phyloP scores from a whole-genome alignment of 2,797 vertebrate genomes.

The Lepus oiostolus region DNA sequence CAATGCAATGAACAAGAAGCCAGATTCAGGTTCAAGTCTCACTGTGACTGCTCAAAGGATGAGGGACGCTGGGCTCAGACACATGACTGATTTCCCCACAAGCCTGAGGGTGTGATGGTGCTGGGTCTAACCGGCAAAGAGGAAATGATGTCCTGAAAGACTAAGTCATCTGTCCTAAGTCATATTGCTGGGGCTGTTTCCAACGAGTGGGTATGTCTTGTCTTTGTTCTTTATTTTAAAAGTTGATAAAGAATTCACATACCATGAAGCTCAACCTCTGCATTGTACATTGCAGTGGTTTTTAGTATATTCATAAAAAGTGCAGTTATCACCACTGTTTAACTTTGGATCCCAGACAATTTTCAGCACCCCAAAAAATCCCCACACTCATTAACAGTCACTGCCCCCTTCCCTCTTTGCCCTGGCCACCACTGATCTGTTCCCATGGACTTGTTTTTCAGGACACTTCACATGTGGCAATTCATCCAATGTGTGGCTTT shows the following conservation, averaged over 20 bases:
- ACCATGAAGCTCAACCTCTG: not conserved
- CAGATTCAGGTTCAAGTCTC: not conserved
- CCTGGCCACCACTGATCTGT: not conserved
- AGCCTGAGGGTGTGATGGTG: not conserved
- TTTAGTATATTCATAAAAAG: slow-evolving; percentile 11
- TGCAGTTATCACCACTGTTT: not conserved
- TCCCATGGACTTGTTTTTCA: slow-evolving; percentile 17
- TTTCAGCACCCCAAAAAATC: not conserved
- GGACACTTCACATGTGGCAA: slow-evolving; percentile 1
- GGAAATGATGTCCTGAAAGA: not conserved
- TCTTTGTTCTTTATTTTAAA: not conserved
- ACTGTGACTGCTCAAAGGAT: not conserved
- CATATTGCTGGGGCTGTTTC: not conserved
- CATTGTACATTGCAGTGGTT: not conserved
- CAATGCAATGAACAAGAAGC: not conserved
- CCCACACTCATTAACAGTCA: not conserved
- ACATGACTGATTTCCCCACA: not conserved
- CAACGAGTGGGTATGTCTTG: not conserved
- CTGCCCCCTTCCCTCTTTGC: not conserved
- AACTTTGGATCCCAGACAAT: slow-evolving; percentile 16
- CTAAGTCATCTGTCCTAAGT: not conserved
- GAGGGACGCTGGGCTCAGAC: not conserved
- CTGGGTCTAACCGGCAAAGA: not conserved
- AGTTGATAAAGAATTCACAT: not conserved
- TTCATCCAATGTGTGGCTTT: not conserved